phyloP scores from a whole-genome alignment of 2,888 invertebrate species.

The Strigamia transsilvanica region DNA sequence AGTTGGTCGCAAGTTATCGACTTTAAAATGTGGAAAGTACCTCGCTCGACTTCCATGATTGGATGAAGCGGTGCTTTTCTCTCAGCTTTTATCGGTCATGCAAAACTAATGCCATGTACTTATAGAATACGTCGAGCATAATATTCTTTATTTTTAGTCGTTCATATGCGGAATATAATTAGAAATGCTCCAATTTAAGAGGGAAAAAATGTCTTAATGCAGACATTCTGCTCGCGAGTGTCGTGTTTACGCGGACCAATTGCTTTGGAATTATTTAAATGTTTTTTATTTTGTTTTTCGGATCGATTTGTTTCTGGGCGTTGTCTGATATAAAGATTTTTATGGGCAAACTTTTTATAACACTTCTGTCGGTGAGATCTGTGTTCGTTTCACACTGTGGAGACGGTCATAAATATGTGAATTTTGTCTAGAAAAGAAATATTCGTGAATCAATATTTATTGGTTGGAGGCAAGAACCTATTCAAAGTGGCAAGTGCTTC shows the following conservation, averaged over 20 bases:
- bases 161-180: constrained; percentile 44
- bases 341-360: neutral
- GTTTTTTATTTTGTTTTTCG: neutral
- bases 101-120: constrained; percentile 16
- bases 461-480: constrained; percentile 4
- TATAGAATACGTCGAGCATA: constrained; percentile 12
- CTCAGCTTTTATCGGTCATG: constrained; percentile 12
- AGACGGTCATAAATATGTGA: neutral
- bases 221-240: neutral
- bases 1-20: constrained; percentile 1
- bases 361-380: neutral
- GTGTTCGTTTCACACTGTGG: too few species aligned
- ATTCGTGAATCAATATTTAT: neutral
- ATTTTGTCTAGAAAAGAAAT: neutral
- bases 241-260: neutral
- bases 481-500: neutral
- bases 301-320: constrained; percentile 29
- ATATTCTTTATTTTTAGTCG: constrained; percentile 1
- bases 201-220: neutral
- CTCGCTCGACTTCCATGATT: neutral
- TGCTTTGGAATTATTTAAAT: constrained; percentile 22
- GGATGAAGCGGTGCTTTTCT: neutral
- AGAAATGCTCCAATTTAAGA: constrained; percentile 2
- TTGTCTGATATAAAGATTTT: constrained; percentile 1
- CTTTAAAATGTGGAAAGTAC: neutral